A percentile compares a stretch with the other conserved stretches of the same genome.
These are phyloP conservation scores for Chamaea fasciata DNA, from an alignment of 2,113 vertebrate genomes.

Conservation along the genomic window DNA sequence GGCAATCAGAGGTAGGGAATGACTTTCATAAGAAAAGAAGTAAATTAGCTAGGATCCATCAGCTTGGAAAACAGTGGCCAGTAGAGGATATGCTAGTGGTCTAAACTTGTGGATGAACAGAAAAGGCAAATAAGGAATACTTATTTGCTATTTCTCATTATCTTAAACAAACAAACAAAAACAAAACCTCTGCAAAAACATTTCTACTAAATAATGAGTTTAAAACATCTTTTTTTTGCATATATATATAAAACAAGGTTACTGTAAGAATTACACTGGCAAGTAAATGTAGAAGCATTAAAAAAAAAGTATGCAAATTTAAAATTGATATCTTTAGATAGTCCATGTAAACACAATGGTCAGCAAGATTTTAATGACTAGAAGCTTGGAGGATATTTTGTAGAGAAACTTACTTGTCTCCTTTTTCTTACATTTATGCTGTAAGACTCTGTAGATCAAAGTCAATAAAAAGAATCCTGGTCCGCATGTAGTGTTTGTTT, in stretches of 20 bases:
- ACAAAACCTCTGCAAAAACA: neutral
- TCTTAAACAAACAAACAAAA: neutral
- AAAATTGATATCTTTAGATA: neutral
- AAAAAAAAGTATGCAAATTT: neutral
- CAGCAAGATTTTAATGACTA: neutral
- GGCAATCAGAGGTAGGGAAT: neutral
- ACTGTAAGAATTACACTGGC: neutral
- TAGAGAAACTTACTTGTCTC: neutral
- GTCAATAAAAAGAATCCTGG: neutral
- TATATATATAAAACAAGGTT: neutral
- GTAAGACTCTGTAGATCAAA: neutral
- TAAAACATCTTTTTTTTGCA: neutral
- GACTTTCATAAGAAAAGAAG: neutral
- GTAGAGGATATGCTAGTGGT: neutral
- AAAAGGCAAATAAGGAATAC: neutral
- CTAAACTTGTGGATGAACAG: neutral
- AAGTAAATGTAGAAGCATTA: neutral
- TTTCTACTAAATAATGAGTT: neutral
- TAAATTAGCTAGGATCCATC: neutral
- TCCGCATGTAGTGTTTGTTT: neutral
- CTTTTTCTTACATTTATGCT: neutral
- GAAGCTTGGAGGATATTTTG: neutral
- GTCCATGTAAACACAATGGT: neutral
- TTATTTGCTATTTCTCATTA: neutral
- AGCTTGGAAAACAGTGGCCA: neutral